Percentiles rank a stretch among this genome's conserved stretches.
These are phyloP conservation scores for Plutomurus gul DNA, from an alignment of 1,140 invertebrate genomes.

Conservation along the genomic window DNA sequence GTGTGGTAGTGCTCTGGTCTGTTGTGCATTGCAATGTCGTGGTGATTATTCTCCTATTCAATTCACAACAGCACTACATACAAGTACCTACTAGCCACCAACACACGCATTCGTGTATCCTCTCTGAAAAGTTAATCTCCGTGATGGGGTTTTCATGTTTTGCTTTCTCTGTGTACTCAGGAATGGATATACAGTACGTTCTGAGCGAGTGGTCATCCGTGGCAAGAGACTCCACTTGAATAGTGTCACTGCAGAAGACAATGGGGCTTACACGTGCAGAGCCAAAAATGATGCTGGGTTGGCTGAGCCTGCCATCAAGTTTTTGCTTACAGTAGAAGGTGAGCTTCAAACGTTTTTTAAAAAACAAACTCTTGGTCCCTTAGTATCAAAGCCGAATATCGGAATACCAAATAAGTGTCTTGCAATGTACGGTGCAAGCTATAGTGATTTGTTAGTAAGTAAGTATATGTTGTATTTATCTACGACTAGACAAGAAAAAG, in stretches of 20 bases:
- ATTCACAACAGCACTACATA: neutral
- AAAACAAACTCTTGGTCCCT: neutral
- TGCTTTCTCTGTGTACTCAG: slow-evolving; percentile 56
- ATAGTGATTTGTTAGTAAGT: too few relatives aligned
- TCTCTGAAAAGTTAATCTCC: slow-evolving; percentile 21
- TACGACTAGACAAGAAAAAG: too few relatives aligned
- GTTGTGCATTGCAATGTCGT: too few relatives aligned
- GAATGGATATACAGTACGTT: slow-evolving; percentile 67
- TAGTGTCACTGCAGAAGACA: slow-evolving; percentile 66
- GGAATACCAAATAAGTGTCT: too few relatives aligned
- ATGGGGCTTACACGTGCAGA: slow-evolving; percentile 72
- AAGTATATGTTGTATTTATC: too few relatives aligned
- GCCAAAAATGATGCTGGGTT: slow-evolving; percentile 69
- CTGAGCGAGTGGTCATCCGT: slow-evolving; percentile 65
- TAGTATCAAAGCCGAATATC: neutral
- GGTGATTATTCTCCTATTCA: too few relatives aligned
- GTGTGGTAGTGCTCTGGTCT: too few relatives aligned
- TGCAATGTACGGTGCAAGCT: too few relatives aligned
- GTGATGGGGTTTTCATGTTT: slow-evolving; percentile 39
- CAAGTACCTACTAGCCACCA: too few relatives aligned
- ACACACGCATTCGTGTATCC: neutral
- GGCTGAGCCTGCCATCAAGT: slow-evolving; percentile 62
- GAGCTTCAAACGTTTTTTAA: slow-evolving; percentile 55
- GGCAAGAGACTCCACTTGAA: slow-evolving; percentile 70
- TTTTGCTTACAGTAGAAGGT: slow-evolving; percentile 65